These are phyloP conservation scores for Gymnocheta viridis DNA, from an alignment of 2,888 invertebrate species.

Conservation along the genomic window DNA sequence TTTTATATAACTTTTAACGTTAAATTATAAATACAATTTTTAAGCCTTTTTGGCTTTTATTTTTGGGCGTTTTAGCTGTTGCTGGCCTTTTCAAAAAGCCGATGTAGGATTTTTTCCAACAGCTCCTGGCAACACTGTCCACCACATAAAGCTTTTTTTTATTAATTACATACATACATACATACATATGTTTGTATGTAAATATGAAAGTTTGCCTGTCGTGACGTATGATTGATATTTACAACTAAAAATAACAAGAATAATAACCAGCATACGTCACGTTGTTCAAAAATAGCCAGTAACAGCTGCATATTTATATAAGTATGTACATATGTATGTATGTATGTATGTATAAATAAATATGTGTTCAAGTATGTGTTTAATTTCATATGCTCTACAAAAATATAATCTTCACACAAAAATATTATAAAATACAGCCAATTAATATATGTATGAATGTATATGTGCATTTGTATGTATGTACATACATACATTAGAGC, in stretches of 20 bases:
- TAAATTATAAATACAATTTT: too few species aligned
- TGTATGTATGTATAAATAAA: neutral
- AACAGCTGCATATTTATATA: neutral
- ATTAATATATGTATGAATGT: neutral
- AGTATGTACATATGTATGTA: neutral
- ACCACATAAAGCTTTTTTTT: too few species aligned
- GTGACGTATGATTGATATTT: slow-evolving; percentile 47
- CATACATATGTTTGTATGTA: too few species aligned
- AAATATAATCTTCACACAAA: neutral
- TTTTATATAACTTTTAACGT: too few species aligned
- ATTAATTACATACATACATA: too few species aligned
- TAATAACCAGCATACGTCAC: slow-evolving; percentile 44
- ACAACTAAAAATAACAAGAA: neutral
- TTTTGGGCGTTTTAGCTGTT: too few species aligned
- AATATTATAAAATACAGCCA: neutral
- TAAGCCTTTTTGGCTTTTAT: too few species aligned
- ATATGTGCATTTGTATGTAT: neutral
- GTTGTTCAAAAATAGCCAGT: slow-evolving; percentile 6
- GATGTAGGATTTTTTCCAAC: too few species aligned
- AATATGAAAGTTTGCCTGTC: neutral
- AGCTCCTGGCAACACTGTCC: too few species aligned
- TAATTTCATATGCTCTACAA: neutral
- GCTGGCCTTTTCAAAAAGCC: too few species aligned
- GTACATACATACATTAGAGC: too few species aligned
- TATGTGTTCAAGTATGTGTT: neutral